Evolutionary conservation across 2,797 vertebrate species (phyloP), one percentile per base, ranked within the genome.

Genomic region (Epinephelus awoara): DNA sequence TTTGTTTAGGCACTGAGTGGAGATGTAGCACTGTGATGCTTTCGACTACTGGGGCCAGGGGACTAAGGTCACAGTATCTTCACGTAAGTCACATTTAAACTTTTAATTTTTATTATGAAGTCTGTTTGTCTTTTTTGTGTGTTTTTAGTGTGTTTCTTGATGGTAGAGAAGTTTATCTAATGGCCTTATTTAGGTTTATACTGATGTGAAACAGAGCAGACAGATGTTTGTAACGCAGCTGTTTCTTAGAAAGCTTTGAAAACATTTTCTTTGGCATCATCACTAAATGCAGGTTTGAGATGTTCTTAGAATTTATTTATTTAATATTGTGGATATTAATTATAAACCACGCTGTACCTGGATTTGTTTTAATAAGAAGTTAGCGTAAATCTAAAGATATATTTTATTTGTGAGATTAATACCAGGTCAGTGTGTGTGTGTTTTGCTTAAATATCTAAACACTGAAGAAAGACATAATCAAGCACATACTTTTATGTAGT

Each of bases 1-100:
- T 69, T 70, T 75, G 66, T 70, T 58, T 51, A 52, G 15, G 23
- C 23, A 71, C 34, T 75, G 13, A 69, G 3, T 65, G 14, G 64
- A 69, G 65, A 50, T 46, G 65, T 1, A 74, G 11, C 77, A 76
- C 72, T 61, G 79, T 81, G 79, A 13, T 62, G 0, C 0, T 14
- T 71, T 80, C 1, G 56, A 72, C 56, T 56, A 62, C 50, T 82
- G 79, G 79, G 79, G 79, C 1, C 2, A 8, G 0, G 79, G 79
- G 25, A 82, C 74, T 4, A 2, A 29, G 40, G 80, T 82, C 57
- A 67, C 68, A 23, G 80, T 82, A 19, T 6, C 23, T 9, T 21
- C 80, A 72, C 74, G 80, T 77, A 77, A 82, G 73, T 2, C 67
- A 47, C 7, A 21, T 70, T 81, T 61, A 54, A 34, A 27, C 42